Conservation (phyloP, 2,113 vertebrate species). For the Orientallactaga bullata region DNA sequence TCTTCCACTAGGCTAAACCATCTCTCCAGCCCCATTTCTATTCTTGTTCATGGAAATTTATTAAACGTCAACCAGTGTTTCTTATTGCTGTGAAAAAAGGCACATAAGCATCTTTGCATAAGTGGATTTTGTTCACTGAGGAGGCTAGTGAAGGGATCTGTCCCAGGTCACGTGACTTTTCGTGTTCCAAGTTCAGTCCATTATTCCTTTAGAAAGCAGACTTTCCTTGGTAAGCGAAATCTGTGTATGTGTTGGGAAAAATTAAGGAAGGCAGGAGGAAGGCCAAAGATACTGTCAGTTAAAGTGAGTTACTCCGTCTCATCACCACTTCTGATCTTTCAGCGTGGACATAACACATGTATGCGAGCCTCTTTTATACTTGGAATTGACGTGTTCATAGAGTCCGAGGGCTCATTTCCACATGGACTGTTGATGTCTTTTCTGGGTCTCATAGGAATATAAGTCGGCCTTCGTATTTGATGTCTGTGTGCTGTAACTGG, state of each 20-base stretch:
- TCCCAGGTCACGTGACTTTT: neutral
- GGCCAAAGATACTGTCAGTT: neutral
- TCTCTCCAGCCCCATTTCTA: neutral
- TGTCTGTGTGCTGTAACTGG: fast-evolving
- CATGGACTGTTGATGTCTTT: neutral
- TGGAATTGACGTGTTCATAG: neutral
- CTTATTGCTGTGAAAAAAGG: neutral
- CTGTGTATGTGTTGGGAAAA: neutral
- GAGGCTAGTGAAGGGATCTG: neutral
- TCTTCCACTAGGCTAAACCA: neutral
- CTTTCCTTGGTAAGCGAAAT: neutral
- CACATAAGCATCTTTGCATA: neutral
- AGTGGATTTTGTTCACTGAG: neutral
- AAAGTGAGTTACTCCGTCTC: neutral
- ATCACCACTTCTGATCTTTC: neutral
- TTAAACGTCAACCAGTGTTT: conserved; percentile 1
- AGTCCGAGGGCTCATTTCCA: neutral
- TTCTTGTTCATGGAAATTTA: conserved; percentile 11
- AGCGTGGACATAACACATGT: neutral
- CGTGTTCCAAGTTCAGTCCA: neutral
- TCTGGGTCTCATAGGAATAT: neutral
- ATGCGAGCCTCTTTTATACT: neutral
- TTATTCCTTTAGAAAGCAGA: conserved; percentile 16
- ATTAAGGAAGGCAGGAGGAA: neutral
- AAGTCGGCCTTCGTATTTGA: neutral